These are phyloP conservation scores for Pentamera pediparva DNA, from an alignment of 53 echinoderm and acorn worm species.

Conservation along the genomic window DNA sequence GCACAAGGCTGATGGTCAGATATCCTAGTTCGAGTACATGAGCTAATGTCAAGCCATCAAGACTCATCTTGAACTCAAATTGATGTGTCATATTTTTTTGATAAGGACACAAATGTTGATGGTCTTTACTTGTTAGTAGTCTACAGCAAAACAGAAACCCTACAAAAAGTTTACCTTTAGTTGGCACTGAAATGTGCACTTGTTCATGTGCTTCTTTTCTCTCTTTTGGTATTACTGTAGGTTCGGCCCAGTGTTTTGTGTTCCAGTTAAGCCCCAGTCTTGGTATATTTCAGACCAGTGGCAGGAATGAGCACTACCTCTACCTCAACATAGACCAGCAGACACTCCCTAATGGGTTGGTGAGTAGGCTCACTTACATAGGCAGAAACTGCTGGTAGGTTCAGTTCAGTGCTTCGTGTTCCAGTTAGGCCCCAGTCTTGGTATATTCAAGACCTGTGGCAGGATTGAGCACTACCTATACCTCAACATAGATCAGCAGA, in stretches of 20 bases:
- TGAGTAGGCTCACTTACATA: conserved; percentile 30
- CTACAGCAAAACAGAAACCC: too few species aligned
- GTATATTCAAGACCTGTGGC: conserved; percentile 54
- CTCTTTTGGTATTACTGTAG: conserved; percentile 25
- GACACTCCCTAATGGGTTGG: conserved; percentile 96
- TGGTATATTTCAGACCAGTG: conserved; percentile 62
- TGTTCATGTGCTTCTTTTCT: background rate
- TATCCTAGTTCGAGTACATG: too few species aligned
- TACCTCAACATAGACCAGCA: conserved; percentile 97
- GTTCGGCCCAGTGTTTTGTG: conserved; percentile 74
- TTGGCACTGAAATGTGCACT: background rate
- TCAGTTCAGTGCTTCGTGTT: conserved; percentile 79
- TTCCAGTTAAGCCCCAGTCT: conserved; percentile 66
- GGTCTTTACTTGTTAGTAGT: too few species aligned
- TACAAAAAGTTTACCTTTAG: background rate
- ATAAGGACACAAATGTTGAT: too few species aligned
- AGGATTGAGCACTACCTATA: conserved; percentile 90
- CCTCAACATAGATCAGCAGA: conserved; percentile 94
- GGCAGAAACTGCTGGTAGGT: too few species aligned
- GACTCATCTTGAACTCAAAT: too few species aligned
- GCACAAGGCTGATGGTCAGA: too few species aligned
- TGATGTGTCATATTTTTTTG: too few species aligned
- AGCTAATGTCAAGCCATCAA: too few species aligned
- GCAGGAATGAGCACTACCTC: conserved; percentile 82
- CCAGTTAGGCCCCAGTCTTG: conserved; percentile 58